A percentile compares a stretch with the other conserved stretches of the same genome.
These are phyloP conservation scores for Dynastes maya DNA, from an alignment of 2,888 invertebrate genomes.

Conservation along the genomic window DNA sequence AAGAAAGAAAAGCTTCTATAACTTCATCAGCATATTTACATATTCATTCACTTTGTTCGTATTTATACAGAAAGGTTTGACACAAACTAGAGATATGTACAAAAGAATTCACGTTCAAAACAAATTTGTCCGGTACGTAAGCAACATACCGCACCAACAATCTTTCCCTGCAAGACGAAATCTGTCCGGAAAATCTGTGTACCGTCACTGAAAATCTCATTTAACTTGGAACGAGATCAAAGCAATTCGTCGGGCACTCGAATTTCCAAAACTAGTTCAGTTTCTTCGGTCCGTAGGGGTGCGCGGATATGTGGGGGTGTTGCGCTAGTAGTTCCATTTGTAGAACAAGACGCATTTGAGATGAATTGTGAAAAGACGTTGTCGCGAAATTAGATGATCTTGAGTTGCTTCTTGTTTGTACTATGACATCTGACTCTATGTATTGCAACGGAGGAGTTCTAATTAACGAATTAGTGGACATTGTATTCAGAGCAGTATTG, in stretches of 20 bases:
- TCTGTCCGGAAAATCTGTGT: conserved; percentile 26
- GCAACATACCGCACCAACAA: not conserved
- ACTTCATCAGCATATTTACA: not conserved
- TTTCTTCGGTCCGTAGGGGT: conserved; percentile 5
- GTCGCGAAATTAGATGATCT: conserved; percentile 21
- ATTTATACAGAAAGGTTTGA: too few relatives aligned
- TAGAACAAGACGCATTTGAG: conserved; percentile 6
- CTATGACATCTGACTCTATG: not conserved
- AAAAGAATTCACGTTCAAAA: too few relatives aligned
- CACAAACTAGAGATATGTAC: too few relatives aligned
- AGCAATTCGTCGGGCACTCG: conserved; percentile 39
- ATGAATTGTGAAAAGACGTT: conserved; percentile 36
- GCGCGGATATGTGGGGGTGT: not conserved
- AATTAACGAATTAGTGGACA: not conserved
- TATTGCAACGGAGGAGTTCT: not conserved
- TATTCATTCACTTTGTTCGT: not conserved
- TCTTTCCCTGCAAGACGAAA: not conserved
- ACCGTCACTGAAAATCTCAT: conserved; percentile 20
- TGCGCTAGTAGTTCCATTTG: conserved; percentile 23
- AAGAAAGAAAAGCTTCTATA: too few relatives aligned
- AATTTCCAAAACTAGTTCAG: conserved; percentile 36
- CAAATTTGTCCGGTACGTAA: too few relatives aligned
- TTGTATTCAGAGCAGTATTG: too few relatives aligned
- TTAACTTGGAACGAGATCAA: conserved; percentile 40
- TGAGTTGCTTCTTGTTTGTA: conserved; percentile 10